A percentile compares a stretch with the other conserved stretches of the same genome.
Evolutionary conservation across 2,113 vertebrate genomes (phyloP).

Genomic region (Struthidea cinerea): DNA sequence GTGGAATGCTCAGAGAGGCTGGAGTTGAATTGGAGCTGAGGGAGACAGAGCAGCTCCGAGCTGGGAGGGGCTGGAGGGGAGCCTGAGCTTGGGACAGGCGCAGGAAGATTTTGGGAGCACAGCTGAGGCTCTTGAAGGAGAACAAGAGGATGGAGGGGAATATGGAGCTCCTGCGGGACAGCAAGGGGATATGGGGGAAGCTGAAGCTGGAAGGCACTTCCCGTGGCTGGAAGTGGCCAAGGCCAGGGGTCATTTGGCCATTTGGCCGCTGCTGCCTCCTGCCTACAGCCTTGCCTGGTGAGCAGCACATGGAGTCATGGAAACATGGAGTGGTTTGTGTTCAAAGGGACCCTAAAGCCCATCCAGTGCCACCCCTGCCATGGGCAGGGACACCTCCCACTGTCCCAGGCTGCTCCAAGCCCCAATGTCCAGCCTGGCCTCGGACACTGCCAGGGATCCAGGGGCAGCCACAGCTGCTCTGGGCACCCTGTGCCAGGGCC

Average conservation of each 20-base stretch:
- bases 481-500: background rate
- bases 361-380: fast-evolving
- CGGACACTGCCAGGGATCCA: background rate
- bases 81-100: background rate
- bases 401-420: background rate
- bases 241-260: background rate
- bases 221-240: background rate
- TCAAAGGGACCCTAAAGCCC: fast-evolving
- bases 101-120: background rate
- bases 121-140: background rate
- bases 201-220: background rate
- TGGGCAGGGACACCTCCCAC: background rate
- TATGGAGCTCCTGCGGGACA: background rate
- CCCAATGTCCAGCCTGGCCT: background rate
- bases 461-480: background rate
- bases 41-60: background rate
- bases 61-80: background rate
- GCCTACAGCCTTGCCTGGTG: background rate
- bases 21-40: background rate
- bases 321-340: background rate
- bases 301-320: background rate
- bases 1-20: background rate
- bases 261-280: background rate
- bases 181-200: background rate
- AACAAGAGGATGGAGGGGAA: background rate